Evolutionary conservation across 2,113 vertebrate genomes (phyloP), one percentile per base, ranked within the genome.

Genomic region (Prunella himalayana): DNA sequence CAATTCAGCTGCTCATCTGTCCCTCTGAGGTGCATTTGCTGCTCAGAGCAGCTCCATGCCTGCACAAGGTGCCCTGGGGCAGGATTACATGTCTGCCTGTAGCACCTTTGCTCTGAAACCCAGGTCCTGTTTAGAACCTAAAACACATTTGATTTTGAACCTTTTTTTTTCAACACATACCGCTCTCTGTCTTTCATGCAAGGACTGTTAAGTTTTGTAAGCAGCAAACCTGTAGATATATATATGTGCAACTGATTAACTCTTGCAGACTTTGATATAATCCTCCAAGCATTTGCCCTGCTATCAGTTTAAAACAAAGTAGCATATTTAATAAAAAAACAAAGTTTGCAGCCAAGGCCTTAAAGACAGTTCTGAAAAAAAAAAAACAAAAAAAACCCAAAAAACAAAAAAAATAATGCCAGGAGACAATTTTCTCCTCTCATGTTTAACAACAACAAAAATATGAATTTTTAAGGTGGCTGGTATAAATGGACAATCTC

Each of bases 231-330:
- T 92, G 70, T 2, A 90, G 44, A 75, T 64, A 75, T 69, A 44
- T 30, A 72, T 92, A 37, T 37, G 75, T 37, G 75, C 59, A 92
- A 92, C 64, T 95, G 89, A 97, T 97, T 97, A 97, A 96, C 82
- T 98, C 93, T 96, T 97, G 93, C 49, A 91, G 94, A 69, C 94
- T 98, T 97, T 93, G 95, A 97, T 91, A 94, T 64, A 97, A 96
- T 90, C 84, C 19, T 95, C 66, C 83, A 96, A 97, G 81, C 88
- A 96, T 95, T 89, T 97, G 77, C 59, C 87, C 97, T 98, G 97
- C 92, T 97, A 97, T 95, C 93, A 97, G 96, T 97, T 98, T 91
- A 97, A 96, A 97, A 94, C 94, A 94, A 93, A 95, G 97, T 96
- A 98, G 97, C 97, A 95, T 25, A 25, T 97, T 97, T 92, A 95